Evolutionary conservation across 2,113 vertebrate species (phyloP).

Genomic region (Sclerurus mexicanus): DNA sequence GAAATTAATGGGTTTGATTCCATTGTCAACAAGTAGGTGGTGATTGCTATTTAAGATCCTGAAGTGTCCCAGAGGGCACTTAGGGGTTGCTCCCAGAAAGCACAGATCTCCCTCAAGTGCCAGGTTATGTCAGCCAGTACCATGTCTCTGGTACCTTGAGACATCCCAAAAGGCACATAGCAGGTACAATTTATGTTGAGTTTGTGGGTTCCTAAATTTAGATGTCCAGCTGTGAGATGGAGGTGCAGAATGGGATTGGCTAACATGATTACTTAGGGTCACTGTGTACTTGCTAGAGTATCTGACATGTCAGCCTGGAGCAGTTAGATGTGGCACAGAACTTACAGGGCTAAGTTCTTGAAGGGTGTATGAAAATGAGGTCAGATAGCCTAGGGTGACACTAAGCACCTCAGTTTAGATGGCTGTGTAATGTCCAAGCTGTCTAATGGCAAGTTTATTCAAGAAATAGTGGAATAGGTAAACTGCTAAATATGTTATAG

Average conservation of each 20-base stretch:
- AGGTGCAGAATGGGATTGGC: background rate
- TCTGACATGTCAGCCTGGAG: background rate
- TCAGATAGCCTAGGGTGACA: background rate
- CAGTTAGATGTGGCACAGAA: background rate
- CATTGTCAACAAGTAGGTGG: background rate
- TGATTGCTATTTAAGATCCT: background rate
- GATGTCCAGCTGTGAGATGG: background rate
- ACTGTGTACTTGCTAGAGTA: background rate
- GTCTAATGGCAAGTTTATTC: background rate
- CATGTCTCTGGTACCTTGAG: fast-evolving
- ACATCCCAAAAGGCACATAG: background rate
- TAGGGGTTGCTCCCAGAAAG: background rate
- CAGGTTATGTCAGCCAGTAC: fast-evolving
- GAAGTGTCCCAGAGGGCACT: background rate
- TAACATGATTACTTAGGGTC: fast-evolving
- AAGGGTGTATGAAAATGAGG: background rate
- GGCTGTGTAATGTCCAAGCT: background rate
- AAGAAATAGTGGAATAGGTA: background rate
- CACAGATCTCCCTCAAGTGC: background rate
- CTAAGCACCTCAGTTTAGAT: background rate
- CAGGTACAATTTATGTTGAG: background rate
- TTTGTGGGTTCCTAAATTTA: background rate
- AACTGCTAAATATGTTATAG: constrained; percentile 3
- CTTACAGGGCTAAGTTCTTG: background rate
- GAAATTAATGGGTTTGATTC: background rate